Evolutionary conservation across 2,113 vertebrate genomes (phyloP).

Genomic region (Mustelus asterias): DNA sequence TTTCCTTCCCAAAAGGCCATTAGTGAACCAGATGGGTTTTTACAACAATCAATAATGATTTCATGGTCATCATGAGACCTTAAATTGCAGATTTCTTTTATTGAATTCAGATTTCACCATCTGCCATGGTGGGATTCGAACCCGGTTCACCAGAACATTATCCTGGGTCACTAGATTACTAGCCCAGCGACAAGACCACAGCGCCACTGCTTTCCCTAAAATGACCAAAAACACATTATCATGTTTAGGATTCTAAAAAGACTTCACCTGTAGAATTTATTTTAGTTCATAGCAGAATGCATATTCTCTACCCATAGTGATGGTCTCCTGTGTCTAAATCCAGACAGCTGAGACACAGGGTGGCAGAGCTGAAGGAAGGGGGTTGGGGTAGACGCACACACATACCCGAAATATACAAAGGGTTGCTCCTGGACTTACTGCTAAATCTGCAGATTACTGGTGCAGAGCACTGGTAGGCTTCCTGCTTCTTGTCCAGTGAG

Average conservation of each 20-base stretch:
- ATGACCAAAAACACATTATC: not conserved
- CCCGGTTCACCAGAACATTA: too few relatives aligned
- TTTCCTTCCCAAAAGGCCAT: too few relatives aligned
- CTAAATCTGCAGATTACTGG: not conserved
- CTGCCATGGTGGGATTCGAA: too few relatives aligned
- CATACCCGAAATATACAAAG: not conserved
- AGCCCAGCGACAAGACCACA: too few relatives aligned
- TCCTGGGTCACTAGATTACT: too few relatives aligned
- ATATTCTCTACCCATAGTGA: not conserved
- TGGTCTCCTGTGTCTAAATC: not conserved
- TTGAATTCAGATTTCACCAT: too few relatives aligned
- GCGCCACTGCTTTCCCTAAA: not conserved
- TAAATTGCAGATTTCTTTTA: too few relatives aligned
- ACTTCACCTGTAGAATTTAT: not conserved
- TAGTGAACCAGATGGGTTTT: too few relatives aligned
- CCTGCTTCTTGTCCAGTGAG: not conserved
- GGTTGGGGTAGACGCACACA: too few relatives aligned
- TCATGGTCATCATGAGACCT: too few relatives aligned
- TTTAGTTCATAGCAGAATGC: not conserved
- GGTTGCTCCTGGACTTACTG: not conserved
- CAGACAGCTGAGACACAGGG: not conserved
- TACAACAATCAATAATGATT: too few relatives aligned
- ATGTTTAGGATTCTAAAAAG: not conserved
- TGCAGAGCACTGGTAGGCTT: not conserved
- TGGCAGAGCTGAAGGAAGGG: too few relatives aligned